Conservation (phyloP, 2,888 invertebrate genomes). For the Flexamia atlantica region DNA sequence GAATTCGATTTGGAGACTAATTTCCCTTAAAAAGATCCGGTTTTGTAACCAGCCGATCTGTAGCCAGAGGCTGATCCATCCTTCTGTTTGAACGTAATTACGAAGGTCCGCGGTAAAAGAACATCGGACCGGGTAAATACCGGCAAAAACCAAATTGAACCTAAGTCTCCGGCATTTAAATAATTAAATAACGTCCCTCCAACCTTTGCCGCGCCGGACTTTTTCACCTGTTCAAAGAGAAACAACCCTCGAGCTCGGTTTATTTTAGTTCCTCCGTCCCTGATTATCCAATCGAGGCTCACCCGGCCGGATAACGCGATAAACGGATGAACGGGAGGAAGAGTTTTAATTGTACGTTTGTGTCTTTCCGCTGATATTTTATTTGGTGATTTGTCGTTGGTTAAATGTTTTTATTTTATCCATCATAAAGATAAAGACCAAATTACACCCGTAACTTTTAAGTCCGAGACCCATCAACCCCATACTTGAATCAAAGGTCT, state of each 20-base stretch:
- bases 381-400: too few species aligned
- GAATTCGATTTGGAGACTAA: too few species aligned
- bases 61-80: not conserved
- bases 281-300: slow-evolving; percentile 38
- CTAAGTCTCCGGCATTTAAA: slow-evolving; percentile 55
- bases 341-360: too few species aligned
- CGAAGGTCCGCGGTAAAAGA: slow-evolving; percentile 8
- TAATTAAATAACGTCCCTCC: slow-evolving; percentile 54
- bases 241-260: not conserved
- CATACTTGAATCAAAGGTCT: too few species aligned
- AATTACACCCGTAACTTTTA: too few species aligned
- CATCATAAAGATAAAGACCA: too few species aligned
- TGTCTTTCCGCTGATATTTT: too few species aligned
- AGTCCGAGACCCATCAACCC: too few species aligned
- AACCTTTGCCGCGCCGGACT: slow-evolving; percentile 19
- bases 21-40: too few species aligned
- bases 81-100: slow-evolving; percentile 18
- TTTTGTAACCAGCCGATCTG: too few species aligned
- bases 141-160: slow-evolving; percentile 39
- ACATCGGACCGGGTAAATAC: slow-evolving; percentile 41
- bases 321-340: too few species aligned
- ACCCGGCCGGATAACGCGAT: slow-evolving; percentile 18
- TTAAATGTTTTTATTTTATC: too few species aligned
- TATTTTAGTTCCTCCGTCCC: not conserved
- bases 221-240: slow-evolving; percentile 60